Percentiles rank a stretch among this genome's conserved stretches.
These are phyloP conservation scores for Calliopsis andreniformis DNA, from an alignment of 1,140 invertebrate species.

Conservation along the genomic window DNA sequence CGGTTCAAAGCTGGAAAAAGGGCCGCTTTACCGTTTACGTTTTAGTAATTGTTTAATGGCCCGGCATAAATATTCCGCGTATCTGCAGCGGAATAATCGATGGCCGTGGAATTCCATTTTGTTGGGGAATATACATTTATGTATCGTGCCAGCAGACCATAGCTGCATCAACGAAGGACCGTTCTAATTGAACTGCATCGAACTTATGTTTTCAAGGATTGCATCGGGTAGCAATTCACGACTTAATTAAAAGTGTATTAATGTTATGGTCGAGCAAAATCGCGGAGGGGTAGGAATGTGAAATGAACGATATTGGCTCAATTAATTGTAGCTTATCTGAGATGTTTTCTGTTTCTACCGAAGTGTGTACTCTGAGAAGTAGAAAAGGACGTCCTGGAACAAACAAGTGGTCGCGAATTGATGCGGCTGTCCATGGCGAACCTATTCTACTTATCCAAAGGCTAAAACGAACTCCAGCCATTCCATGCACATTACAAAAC, in stretches of 20 bases:
- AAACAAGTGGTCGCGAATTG: too few species aligned
- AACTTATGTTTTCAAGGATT: not conserved
- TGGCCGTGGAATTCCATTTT: not conserved
- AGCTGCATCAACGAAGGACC: not conserved
- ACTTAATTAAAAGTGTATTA: too few species aligned
- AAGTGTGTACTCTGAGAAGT: too few species aligned
- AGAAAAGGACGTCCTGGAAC: too few species aligned
- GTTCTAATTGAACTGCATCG: not conserved
- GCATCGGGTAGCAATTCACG: too few species aligned
- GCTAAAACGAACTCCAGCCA: too few species aligned
- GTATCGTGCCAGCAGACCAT: too few species aligned
- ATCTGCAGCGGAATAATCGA: not conserved
- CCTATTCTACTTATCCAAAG: too few species aligned
- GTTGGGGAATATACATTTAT: not conserved
- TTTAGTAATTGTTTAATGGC: slow-evolving; percentile 27
- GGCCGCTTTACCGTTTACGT: not conserved
- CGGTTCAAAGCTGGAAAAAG: not conserved
- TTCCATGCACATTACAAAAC: too few species aligned
- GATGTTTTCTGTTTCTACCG: not conserved
- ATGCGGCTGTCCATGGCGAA: too few species aligned
- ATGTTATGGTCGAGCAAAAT: not conserved
- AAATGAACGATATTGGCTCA: too few species aligned
- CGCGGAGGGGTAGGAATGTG: too few species aligned
- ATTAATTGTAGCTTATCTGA: not conserved
- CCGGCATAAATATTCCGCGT: not conserved